phyloP scores from a whole-genome alignment of 2,888 invertebrate species.

The Alloplasta piceator region DNA sequence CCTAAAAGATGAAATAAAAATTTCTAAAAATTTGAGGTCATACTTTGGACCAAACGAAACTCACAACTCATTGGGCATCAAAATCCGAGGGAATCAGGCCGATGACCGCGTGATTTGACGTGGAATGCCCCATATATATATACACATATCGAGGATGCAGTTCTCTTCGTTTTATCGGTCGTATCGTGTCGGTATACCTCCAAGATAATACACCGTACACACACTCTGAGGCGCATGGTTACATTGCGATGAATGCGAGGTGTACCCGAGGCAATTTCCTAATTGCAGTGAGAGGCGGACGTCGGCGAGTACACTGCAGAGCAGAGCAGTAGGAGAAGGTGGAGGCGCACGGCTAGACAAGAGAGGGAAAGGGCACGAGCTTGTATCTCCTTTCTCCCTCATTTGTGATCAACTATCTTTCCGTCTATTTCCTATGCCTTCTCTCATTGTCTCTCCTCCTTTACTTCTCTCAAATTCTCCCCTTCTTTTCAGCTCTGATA shows the following conservation, averaged over 20 bases:
- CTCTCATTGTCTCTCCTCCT: slow-evolving; percentile 11
- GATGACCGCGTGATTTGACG: too few species aligned
- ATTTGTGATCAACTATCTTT: slow-evolving; percentile 36
- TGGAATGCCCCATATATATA: too few species aligned
- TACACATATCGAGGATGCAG: slow-evolving; percentile 23
- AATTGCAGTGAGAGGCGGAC: slow-evolving; percentile 72
- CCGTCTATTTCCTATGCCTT: slow-evolving; percentile 53
- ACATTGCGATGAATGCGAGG: slow-evolving; percentile 77
- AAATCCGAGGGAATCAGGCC: too few species aligned
- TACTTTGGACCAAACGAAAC: too few species aligned
- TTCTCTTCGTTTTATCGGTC: slow-evolving; percentile 51
- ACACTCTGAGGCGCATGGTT: slow-evolving; percentile 67
- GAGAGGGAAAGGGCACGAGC: slow-evolving; percentile 63
- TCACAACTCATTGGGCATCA: too few species aligned
- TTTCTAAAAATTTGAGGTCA: too few species aligned
- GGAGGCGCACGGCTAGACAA: slow-evolving; percentile 59
- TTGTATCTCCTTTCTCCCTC: slow-evolving; percentile 45
- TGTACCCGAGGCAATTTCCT: slow-evolving; percentile 79
- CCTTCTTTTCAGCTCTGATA: too few species aligned
- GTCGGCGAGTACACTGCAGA: slow-evolving; percentile 53
- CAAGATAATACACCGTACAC: slow-evolving; percentile 33
- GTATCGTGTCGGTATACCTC: slow-evolving; percentile 58
- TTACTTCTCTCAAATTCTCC: too few species aligned
- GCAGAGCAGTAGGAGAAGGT: slow-evolving; percentile 77
- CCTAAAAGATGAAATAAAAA: too few species aligned